Percentiles rank a stretch among this genome's conserved stretches.
phyloP scores from a whole-genome alignment of 2,888 invertebrate species.

The Stenotaenia linearis region DNA sequence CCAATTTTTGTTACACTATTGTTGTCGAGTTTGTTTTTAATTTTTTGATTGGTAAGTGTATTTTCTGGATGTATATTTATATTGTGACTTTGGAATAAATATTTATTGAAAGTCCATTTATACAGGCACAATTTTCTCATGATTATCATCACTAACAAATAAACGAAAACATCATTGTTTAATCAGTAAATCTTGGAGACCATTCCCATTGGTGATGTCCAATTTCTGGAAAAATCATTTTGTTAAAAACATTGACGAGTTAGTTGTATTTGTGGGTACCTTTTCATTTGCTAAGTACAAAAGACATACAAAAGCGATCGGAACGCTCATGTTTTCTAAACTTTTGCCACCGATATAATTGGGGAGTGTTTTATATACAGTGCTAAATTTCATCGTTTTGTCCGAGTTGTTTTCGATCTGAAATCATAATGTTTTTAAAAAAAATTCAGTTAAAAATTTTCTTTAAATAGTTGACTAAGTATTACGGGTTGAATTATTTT shows the following conservation, averaged over 20 bases:
- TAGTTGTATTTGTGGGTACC: constrained; percentile 39
- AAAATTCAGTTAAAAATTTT: background rate
- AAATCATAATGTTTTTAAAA: background rate
- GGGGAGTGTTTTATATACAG: constrained; percentile 44
- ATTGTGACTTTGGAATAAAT: constrained; percentile 35
- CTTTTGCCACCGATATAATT: constrained; percentile 50
- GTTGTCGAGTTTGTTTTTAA: constrained; percentile 16
- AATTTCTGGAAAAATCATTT: background rate
- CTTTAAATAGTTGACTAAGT: too few species aligned
- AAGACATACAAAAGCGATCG: constrained; percentile 71
- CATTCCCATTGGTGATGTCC: background rate
- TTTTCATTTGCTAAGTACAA: constrained; percentile 81
- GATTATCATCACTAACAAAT: background rate
- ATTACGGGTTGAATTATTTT: constrained; percentile 55
- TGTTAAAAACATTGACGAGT: background rate
- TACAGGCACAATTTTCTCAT: background rate
- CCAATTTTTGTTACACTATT: constrained; percentile 6
- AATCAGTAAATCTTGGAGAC: background rate
- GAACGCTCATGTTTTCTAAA: constrained; percentile 66
- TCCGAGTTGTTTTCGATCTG: background rate
- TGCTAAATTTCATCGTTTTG: constrained; percentile 37
- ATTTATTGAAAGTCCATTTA: constrained; percentile 36
- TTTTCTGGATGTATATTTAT: constrained; percentile 32
- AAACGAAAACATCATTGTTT: background rate
- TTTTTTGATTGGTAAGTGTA: constrained; percentile 32